These are phyloP conservation scores for Crocodylus rhombifer DNA, from an alignment of 2,797 vertebrate genomes.

Conservation along the genomic window DNA sequence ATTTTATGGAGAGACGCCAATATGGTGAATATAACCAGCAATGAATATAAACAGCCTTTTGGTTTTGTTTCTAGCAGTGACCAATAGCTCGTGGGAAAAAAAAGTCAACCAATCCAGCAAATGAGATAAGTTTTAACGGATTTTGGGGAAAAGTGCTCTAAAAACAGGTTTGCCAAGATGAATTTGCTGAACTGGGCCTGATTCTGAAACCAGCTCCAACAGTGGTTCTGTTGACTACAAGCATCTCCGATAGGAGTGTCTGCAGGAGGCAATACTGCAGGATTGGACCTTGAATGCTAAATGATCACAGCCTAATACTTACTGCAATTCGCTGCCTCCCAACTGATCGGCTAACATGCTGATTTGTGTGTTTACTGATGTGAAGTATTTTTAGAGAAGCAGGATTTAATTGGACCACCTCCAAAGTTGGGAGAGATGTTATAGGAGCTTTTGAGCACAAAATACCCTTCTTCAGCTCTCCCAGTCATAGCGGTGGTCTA, in stretches of 20 bases:
- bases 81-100: neutral
- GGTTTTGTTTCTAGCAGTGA: neutral
- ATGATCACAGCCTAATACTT: fast-evolving
- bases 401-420: too few relatives aligned
- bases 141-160: neutral
- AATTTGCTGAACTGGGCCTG: neutral
- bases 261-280: neutral
- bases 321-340: neutral
- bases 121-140: neutral
- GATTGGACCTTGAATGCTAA: neutral
- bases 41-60: fast-evolving
- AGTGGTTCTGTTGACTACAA: neutral
- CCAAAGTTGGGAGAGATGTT: too few relatives aligned
- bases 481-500: too few relatives aligned
- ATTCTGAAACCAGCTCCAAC: neutral
- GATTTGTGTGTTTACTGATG: neutral
- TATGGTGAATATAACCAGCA: neutral
- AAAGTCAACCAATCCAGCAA: neutral
- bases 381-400: too few relatives aligned
- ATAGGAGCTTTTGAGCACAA: too few relatives aligned
- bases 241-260: neutral
- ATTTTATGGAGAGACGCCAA: neutral
- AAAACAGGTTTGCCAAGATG: neutral
- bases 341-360: neutral
- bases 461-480: too few relatives aligned